phyloP scores from a whole-genome alignment of 2,888 invertebrate species.

The Aleiodes alternator region DNA sequence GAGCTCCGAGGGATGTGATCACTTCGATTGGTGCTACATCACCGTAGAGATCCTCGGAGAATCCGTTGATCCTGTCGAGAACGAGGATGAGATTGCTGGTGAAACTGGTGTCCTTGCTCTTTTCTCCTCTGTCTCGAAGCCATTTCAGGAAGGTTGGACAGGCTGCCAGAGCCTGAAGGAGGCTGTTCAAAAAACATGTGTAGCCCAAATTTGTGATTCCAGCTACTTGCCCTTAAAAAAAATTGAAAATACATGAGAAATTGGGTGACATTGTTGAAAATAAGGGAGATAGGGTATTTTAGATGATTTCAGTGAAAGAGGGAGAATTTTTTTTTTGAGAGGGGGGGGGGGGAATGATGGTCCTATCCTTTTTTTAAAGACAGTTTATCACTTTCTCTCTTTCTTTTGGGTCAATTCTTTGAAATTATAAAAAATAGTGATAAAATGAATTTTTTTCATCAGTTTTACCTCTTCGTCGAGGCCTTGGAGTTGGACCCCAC shows the following conservation, averaged over 20 bases:
- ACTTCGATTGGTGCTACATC: conserved; percentile 70
- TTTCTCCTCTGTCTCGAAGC: conserved; percentile 82
- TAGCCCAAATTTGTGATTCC: conserved; percentile 94
- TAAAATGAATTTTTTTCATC: background rate
- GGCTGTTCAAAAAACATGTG: conserved; percentile 94
- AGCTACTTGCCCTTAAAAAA: conserved; percentile 82
- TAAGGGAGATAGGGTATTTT: too few relatives aligned
- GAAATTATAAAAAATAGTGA: background rate
- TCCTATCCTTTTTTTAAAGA: too few relatives aligned
- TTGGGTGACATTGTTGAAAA: background rate
- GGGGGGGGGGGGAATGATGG: too few relatives aligned
- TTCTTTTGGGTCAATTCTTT: background rate
- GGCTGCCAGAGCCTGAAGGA: conserved; percentile 92
- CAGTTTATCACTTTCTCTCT: too few relatives aligned
- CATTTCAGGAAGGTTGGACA: conserved; percentile 90
- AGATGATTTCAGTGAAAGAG: too few relatives aligned
- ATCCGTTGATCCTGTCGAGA: conserved; percentile 80
- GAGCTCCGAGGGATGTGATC: conserved; percentile 81
- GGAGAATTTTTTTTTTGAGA: too few relatives aligned
- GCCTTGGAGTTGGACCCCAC: conserved; percentile 85
- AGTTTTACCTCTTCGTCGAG: conserved; percentile 74
- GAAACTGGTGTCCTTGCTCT: conserved; percentile 82
- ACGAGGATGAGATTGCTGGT: conserved; percentile 85
- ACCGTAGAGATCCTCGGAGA: conserved; percentile 67
- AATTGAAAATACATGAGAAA: conserved; percentile 19